Evolutionary conservation across 2,888 invertebrate species (phyloP), one percentile per base, ranked within the genome.

Genomic region (Macaria liturata): DNA sequence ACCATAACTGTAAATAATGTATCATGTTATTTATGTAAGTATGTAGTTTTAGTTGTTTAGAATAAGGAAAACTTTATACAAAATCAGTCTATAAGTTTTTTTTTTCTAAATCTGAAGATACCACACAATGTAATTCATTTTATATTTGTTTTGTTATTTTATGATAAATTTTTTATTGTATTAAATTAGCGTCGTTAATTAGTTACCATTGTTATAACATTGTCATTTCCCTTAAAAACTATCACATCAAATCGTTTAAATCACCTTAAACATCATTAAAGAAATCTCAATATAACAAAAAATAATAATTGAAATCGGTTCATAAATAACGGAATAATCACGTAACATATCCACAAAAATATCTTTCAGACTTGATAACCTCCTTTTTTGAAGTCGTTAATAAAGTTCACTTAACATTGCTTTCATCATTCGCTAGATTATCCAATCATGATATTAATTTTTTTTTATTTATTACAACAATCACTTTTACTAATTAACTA

Each of bases 121-220:
- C 49, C 54, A 54, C 53, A 20, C 42, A 44, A 57, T 51, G 51
- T 57, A 31, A 47, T 49, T 56, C 56, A 57, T 20, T 37, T 40
- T 31, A 51, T 57, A 9, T 42, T 42, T 8, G n/a, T 43, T 9
- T 52, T 9, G 9, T 32, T 7, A 32, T 9, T 32, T 32, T 32
- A n/a, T 30, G 2, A 45, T 45, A 20, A 45, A 9, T 43, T 4
- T 4, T n/a, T 43, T 2, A 4, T 43, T 45, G 30, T 20, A 30
- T 45, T 30, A 30, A 30, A 20, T 20, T 20, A 20, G n/a, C n/a
- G n/a, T 20, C 20, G 20, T 20, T 20, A 45, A 30, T 20, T 30
- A 30, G 8, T 45, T 45, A 43, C 4, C n/a, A 32, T 32, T 8
- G 32, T 44, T 34, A 42, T 3, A 9, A n/a, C 6, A 1, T 42